phyloP scores from a whole-genome alignment of 2,113 vertebrate species.

The Hucho hucho region DNA sequence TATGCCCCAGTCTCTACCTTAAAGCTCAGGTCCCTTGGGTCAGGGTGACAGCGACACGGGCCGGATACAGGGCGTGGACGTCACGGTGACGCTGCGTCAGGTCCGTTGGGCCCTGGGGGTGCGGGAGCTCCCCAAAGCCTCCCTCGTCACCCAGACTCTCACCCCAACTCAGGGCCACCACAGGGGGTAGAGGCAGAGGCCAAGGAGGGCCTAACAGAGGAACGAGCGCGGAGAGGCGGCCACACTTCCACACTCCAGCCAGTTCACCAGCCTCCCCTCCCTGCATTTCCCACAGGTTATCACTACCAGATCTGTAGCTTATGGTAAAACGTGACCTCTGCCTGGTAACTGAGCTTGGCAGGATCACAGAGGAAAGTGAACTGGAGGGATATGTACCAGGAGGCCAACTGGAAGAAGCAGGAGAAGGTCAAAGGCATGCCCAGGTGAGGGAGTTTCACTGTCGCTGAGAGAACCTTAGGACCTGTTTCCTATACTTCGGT shows the following conservation, averaged over 20 bases:
- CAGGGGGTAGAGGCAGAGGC: slow-evolving; percentile 5
- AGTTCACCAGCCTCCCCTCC: neutral
- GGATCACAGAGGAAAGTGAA: slow-evolving; percentile 70
- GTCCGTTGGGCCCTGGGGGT: slow-evolving; percentile 49
- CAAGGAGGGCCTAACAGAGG: slow-evolving; percentile 35
- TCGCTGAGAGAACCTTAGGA: too few relatives aligned
- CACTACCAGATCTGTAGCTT: neutral
- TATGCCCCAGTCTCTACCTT: neutral
- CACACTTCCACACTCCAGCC: neutral
- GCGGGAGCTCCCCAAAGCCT: slow-evolving; percentile 52
- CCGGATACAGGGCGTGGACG: neutral
- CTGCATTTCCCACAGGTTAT: slow-evolving; percentile 7
- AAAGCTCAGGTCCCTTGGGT: neutral
- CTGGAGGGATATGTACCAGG: slow-evolving; percentile 80
- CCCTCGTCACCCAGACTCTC: slow-evolving; percentile 47
- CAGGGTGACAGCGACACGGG: neutral
- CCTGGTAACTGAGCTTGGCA: slow-evolving; percentile 35
- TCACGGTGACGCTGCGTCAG: slow-evolving; percentile 43
- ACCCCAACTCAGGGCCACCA: slow-evolving; percentile 24
- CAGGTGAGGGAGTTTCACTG: slow-evolving; percentile 73
- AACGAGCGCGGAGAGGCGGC: neutral
- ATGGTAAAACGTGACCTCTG: too few relatives aligned
- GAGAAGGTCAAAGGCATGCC: slow-evolving; percentile 77
- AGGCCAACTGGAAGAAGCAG: slow-evolving; percentile 78
- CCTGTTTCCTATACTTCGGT: too few relatives aligned